Evolutionary conservation across 2,888 invertebrate genomes (phyloP), one percentile per base, ranked within the genome.

Genomic region (Polyploca ridens): DNA sequence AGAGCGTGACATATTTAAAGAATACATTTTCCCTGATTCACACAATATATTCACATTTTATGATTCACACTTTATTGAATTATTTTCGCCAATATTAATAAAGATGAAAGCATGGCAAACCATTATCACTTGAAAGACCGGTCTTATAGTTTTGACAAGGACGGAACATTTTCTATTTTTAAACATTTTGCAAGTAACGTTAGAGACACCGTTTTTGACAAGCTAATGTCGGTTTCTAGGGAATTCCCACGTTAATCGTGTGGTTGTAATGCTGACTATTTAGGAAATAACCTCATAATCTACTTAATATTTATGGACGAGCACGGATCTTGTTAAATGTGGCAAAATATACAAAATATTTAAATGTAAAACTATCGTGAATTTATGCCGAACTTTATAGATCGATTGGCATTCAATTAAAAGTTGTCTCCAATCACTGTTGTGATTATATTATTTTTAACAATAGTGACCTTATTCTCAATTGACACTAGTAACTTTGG

Each of bases 381-480:
- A 38, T 38, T 38, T 10, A 8, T 38, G 38, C 0, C 10, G 8
- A 38, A 7, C 10, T 38, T 10, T 27, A 8, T 38, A 38, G 10
- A 38, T 10, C 38, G 8, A 38, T n/a, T 8, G 38, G 10, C 41
- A 41, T 41, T 41, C 41, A 41, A 41, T 13, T 41, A 41, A 41
- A 41, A 13, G 13, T 13, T 13, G 41, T 13, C 13, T 41, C 13
- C 5, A 41, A 19, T 54, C 10, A 19, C 6, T 0, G 44, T 41
- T 54, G 49, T 27, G 46, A n/a, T 58, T 46, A 35, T 44, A 62
- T 13, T 6, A 59, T 67, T 75, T 72, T 69, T 63, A 72, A 74
- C 69, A 74, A 72, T 67, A 71, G 68, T 82, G 86, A 86, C 88
- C 90, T 90, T 84, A 84, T 78, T 83, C 81, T 79, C 81, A 84